Evolutionary conservation across 2,113 vertebrate genomes (phyloP), one percentile per base, ranked within the genome.

Genomic region (Pheucticus melanocephalus): DNA sequence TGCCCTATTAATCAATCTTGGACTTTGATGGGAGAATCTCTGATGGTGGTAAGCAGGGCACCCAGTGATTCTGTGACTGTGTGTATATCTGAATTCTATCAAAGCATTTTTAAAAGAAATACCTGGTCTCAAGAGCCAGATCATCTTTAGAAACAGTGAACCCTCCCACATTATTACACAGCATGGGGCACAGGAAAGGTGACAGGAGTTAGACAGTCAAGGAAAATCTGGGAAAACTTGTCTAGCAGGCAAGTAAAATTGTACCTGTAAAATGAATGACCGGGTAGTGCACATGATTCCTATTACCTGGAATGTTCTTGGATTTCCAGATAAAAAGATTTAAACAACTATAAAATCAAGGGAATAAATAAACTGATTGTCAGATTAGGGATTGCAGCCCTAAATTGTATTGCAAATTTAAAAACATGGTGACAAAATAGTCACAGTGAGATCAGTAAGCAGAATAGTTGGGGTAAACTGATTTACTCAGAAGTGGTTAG

Each of bases 261-360:
- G 5, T 12, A 40, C 24, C 16, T 63, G 9, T 39, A 44, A 71
- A 51, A 6, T n/a, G 35, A 44, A 30, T 1, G 9, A 44, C 16
- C 14, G 40, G 15, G 39, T 5, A 50, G 21, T 3, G 45, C 4
- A 15, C 0, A 0, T 8, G 7, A 4, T 86, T n/a, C 23, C 51
- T 47, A 27, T 51, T 42, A 42, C 40, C 11, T 47, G 27, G 4
- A 37, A 12, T 20, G 1, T 15, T 73, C 14, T 16, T 66, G 48
- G 15, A 40, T 72, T 83, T 76, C 48, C 15, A 31, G 10, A 5
- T 44, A 24, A 71, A 83, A 86, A 24, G 0, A 22, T 16, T 47
- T 60, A 30, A 88, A 47, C 21, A 33, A 33, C 4, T 45, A 19
- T 15, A 45, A 84, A 65, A 75, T n/a, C 25, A 47, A 47, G 16